Evolutionary conservation across 2,113 vertebrate species (phyloP), one percentile per base, ranked within the genome.

Genomic region (Misgurnus mizolepis): DNA sequence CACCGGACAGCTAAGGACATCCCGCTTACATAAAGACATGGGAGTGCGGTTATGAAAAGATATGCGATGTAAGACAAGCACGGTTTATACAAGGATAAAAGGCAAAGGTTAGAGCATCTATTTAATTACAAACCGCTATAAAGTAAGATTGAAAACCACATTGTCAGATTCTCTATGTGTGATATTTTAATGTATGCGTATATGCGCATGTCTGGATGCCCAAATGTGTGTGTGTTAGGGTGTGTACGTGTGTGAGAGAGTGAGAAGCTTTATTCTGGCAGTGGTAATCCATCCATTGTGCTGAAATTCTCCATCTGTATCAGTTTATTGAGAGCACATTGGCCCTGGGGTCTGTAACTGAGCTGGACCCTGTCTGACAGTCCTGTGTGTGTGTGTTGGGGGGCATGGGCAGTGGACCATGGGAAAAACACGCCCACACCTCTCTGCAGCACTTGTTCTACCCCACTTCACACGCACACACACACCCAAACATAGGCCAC

Each of bases 331-430:
- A 94, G 90, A 90, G 92, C 88, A 88, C 87, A 82, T 89, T 89
- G 87, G 90, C 93, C 91, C 90, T 91, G 83, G 84, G 89, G 91
- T 93, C 90, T 94, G 95, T 93, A 94, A 94, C 91, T 91, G 93
- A 95, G 93, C 90, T 91, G 68, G 77, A 70, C 84, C 89, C 91
- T 94, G 92, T 93, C 90, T 91, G 84, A 82, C 89, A 87, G 84
- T 62, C 65, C 82, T 80, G 86, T 86, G 76, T 74, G 78, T 45
- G 70, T 68, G 77, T 78, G 58, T 72, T 85, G 43, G 43, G 83
- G 86, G 84, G 71, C 85, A 82, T 85, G 87, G 84, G 83, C 90
- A 90, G 89, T 83, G 87, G 91, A 94, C 90, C 91, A 91, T 89
- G 91, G 93, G 92, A 94, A 95, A 91, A 95, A 92, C 87, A 89